Evolutionary conservation across 1,140 invertebrate species (phyloP), one percentile per base, ranked within the genome.

Genomic region (Drosophila miranda): DNA sequence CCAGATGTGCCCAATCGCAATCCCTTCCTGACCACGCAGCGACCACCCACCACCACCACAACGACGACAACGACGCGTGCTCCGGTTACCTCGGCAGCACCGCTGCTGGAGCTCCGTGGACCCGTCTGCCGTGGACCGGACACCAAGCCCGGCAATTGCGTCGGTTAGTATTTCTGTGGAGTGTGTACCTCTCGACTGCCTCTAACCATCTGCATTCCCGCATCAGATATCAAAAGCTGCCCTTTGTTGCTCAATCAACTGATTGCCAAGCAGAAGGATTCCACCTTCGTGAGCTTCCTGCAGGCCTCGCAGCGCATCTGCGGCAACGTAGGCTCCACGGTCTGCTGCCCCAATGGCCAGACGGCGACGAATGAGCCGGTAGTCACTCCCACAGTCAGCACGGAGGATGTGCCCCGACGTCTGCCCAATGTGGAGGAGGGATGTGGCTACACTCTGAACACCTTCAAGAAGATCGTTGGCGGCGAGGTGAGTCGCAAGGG

Each of bases 381-480:
- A 13, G 11, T 13, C 9, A 67, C 66, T 3, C 45, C 75, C 0
- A 14, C 38, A 0, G 21, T 38, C 1, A 79, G 77, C 23, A 21
- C 26, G 6, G 49, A 64, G 8, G 87, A 77, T 6, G 51, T 90
- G 8, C 88, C 84, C 5, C 63, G 68, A 2, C 60, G 87, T n/a
- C 50, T 90, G 28, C 69, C 64, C 0, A 82, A 83, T 1, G 69
- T 76, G 0, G 75, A 73, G 6, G 87, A 90, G n/a, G 90, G 89
- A 21, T 92, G 92, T 50, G 92, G 92, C 11, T 64, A 80, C 5
- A 90, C 78, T 0, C 76, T 83, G 30, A 61, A 71, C 0, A 60
- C 66, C 3, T 89, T 79, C 50, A 89, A 90, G 50, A 90, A 92
- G 55, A 92, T 92, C 16, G 91, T 91, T 3, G 92, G 92, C 16